phyloP scores from a whole-genome alignment of 2,797 vertebrate species.

The Sternotherus odoratus region DNA sequence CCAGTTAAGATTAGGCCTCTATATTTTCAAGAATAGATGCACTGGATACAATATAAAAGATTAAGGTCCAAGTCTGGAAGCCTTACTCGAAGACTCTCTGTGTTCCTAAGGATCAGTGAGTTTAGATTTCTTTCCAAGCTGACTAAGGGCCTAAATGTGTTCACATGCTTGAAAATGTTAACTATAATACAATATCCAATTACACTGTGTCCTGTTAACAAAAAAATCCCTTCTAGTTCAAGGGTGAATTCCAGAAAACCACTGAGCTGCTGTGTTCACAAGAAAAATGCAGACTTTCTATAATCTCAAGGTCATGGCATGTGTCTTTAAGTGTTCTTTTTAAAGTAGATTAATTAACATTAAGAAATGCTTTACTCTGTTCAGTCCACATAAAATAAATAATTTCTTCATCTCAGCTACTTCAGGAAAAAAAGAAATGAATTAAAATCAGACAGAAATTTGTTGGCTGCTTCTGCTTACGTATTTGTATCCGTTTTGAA shows the following conservation, averaged over 20 bases:
- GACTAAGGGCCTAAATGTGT: neutral
- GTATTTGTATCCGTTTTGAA: neutral
- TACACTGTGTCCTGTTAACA: conserved; percentile 16
- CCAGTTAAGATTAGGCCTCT: neutral
- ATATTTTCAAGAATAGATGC: neutral
- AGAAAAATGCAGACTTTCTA: conserved; percentile 1
- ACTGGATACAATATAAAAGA: fast-evolving
- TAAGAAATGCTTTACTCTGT: neutral
- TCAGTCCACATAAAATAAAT: fast-evolving
- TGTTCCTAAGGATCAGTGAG: fast-evolving
- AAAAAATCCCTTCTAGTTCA: neutral
- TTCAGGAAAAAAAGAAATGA: neutral
- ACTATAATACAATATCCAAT: conserved; percentile 24
- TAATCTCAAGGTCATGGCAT: neutral
- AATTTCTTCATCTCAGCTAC: too few relatives aligned
- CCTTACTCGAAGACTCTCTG: neutral
- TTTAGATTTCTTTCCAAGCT: neutral
- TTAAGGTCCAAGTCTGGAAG: too few relatives aligned
- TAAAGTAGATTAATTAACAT: neutral
- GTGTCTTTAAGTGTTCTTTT: neutral
- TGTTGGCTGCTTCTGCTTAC: neutral
- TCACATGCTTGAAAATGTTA: conserved; percentile 11
- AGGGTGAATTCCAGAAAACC: conserved; percentile 49
- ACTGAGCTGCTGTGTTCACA: conserved; percentile 42
- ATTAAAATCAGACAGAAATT: neutral